Percentiles rank a stretch among this genome's conserved stretches.
These are phyloP conservation scores for Calephelis nemesis DNA, from an alignment of 1,140 invertebrate species.

Conservation along the genomic window DNA sequence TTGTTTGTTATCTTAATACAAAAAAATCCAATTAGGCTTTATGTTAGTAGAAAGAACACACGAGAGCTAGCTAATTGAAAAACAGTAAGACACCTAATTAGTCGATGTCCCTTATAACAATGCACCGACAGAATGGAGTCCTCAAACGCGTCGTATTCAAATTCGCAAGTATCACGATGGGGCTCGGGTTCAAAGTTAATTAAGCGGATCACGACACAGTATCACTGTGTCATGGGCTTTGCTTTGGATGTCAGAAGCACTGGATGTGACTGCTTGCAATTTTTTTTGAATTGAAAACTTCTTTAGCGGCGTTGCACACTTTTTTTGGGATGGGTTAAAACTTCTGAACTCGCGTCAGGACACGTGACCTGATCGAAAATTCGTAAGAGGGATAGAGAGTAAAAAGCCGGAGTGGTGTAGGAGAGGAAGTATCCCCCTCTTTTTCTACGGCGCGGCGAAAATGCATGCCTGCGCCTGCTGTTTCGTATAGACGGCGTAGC, in stretches of 20 bases:
- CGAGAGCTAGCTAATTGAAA: background rate
- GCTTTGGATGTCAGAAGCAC: conserved; percentile 29
- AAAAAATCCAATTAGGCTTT: no score
- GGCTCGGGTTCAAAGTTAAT: conserved; percentile 52
- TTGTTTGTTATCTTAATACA: no score
- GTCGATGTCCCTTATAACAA: conserved; percentile 30
- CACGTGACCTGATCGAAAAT: no score
- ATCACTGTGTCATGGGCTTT: conserved; percentile 44
- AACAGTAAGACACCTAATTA: conserved; percentile 27
- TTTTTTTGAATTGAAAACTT: background rate
- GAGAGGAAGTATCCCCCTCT: no score
- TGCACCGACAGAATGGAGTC: conserved; percentile 38
- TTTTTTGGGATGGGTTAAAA: no score
- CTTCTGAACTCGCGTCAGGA: no score
- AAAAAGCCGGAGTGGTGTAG: no score
- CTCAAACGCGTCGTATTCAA: conserved; percentile 47
- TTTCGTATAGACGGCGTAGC: no score
- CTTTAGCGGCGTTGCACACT: no score
- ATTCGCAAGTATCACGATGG: conserved; percentile 53
- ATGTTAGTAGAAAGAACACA: background rate
- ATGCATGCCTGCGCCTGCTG: no score
- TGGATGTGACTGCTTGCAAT: conserved; percentile 20
- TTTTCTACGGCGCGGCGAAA: no score
- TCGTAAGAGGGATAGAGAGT: no score
- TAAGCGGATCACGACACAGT: conserved; percentile 56